Base-by-base conservation (phyloP, 2,113 vertebrate genomes). In the Xiphias gladius region DNA sequence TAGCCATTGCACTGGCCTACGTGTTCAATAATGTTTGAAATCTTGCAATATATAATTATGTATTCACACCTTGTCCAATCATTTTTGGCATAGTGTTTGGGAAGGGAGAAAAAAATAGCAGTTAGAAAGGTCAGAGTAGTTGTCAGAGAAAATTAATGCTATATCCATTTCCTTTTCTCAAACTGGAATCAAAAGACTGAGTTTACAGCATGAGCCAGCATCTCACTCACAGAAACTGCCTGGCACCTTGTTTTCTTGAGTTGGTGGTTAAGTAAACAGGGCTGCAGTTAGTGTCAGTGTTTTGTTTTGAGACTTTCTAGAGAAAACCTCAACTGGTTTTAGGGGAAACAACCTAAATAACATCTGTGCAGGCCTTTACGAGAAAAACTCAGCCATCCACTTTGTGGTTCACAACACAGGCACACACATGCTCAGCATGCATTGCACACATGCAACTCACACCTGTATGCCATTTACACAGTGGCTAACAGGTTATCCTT, bases 281-380 rank as follows among this genome's bases (percentile, higher is more conserved):
- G 4, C 68, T 88, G 58, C 65, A 89, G 73, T 86, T 85, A 61
- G 80, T 83, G 59, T 77, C 48, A 58, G 58, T 64, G 73, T 88
- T 91, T 90, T 89, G 90, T 35, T 89, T 80, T 87, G 71, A 61
- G 81, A 62, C 78, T 86, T 91, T 92, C 80, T 80, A 81, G 73
- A 87, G 79, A 92, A 93, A 94, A 90, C 90, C 92, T 89, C 87
- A 87, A 89, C 57, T 79, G 76, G 84, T 90, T 87, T 77, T 12
- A 78, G 12, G 57, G 83, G 83, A 90, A 93, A 87, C 2, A 86
- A 90, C 87, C 91, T 76, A 76, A 86, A 82, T 74, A 89, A 91
- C 94, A 94, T 93, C 93, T 94, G 93, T 83, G 83, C 86, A 26
- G 89, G 90, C 83, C 91, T 93, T 94, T 90, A 92, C 76, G 68